Evolutionary conservation across 2,797 vertebrate genomes (phyloP).

Genomic region (Macropodus opercularis): DNA sequence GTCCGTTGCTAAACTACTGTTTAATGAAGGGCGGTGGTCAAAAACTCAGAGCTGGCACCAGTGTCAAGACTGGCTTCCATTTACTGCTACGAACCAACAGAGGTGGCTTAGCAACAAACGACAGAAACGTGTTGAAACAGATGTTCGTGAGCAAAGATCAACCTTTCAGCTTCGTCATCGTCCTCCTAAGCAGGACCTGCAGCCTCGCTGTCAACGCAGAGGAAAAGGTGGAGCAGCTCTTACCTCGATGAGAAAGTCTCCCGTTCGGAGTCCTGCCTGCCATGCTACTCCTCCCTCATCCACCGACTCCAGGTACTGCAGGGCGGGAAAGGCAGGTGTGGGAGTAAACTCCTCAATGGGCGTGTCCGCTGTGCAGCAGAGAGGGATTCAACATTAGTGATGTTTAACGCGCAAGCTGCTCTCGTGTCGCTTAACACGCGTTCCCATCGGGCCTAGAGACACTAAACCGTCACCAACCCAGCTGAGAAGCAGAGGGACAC

Average conservation of each 20-base stretch:
- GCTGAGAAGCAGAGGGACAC: too few species aligned
- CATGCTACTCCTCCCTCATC: constrained; percentile 97
- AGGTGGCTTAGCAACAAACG: background rate
- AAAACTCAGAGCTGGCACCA: background rate
- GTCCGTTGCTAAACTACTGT: background rate
- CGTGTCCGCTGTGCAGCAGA: constrained; percentile 86
- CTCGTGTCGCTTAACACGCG: too few species aligned
- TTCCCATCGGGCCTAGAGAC: too few species aligned
- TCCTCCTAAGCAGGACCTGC: too few species aligned
- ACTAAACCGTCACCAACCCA: too few species aligned
- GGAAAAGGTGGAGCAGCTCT: constrained; percentile 39
- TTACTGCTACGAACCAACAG: background rate
- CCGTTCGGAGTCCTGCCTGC: constrained; percentile 95
- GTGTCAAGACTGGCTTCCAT: background rate
- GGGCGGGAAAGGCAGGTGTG: constrained; percentile 94
- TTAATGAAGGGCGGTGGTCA: background rate
- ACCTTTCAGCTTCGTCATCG: background rate
- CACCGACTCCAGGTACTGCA: constrained; percentile 99
- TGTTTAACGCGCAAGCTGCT: too few species aligned
- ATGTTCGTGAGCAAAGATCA: background rate
- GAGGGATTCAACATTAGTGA: background rate
- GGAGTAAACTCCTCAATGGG: constrained; percentile 98
- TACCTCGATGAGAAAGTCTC: constrained; percentile 98
- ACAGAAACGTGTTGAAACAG: background rate
- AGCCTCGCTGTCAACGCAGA: too few species aligned